Base-by-base conservation (phyloP, 2,888 invertebrate species). In the Netelia melanura region DNA sequence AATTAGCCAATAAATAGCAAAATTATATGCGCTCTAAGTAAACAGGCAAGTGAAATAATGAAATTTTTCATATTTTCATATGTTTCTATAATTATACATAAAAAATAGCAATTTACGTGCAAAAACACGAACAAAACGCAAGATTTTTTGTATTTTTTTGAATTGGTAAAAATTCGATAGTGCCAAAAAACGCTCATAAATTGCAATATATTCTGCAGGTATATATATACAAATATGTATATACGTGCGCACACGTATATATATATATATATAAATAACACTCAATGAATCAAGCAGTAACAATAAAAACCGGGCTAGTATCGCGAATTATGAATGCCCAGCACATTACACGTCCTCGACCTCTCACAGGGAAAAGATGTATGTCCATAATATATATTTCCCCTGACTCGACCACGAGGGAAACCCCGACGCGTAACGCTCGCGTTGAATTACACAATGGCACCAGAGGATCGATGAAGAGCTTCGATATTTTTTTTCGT, bases 321-420 rank as follows among this genome's bases (percentile, higher is more conserved):
- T 81, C 74, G 81, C 52, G 65, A 75, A 85, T 85, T 81, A 81
- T 72, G 78, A 81, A 85, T 78, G 81, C 81, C 72, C 74, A 65
- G 48, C 74, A 44, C 70, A 75, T 75, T 81, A 56, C n/a, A 81
- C 81, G 70, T 81, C 64, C 75, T 71, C 78, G 81, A 78, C 75
- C 84, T 85, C 78, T 75, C 72, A 58, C 23, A 23, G 25, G 43
- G 38, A 70, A 30, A 43, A 70, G 81, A 81, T 78, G 64, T 78
- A 84, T 76, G 56, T 21, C 25, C 38, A 68, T 61, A 67, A 74
- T 81, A 74, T 75, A 65, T 65, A 65, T 65, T 72, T 68, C 84
- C 54, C 81, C 70, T 79, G 75, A 85, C 81, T 81, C 78, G 74
- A 38, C 71, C 79, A 17, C 48, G 21, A 56, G 84, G 84, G 64